These are phyloP conservation scores for Craniophora ligustri DNA, from an alignment of 2,888 invertebrate species.

Conservation along the genomic window DNA sequence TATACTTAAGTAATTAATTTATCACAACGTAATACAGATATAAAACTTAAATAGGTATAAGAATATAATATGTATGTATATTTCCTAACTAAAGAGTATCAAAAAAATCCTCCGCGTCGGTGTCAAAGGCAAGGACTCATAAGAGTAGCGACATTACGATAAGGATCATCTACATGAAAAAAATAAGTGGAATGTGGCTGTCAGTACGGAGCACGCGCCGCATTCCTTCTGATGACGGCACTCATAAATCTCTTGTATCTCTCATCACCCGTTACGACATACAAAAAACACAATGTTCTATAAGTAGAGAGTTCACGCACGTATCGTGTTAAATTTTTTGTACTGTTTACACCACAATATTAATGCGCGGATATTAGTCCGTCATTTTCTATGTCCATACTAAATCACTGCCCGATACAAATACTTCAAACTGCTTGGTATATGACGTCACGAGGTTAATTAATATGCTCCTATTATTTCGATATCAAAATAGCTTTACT, in stretches of 20 bases:
- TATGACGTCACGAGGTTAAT: conserved; percentile 15
- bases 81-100: too few relatives aligned
- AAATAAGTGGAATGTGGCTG: neutral
- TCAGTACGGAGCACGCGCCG: neutral
- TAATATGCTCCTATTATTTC: conserved; percentile 9
- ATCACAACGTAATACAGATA: too few relatives aligned
- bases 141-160: too few relatives aligned
- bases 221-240: neutral
- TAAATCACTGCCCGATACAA: conserved; percentile 20
- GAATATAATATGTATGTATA: too few relatives aligned
- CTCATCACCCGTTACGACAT: neutral
- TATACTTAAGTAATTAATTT: too few relatives aligned
- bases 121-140: too few relatives aligned
- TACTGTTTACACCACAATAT: conserved; percentile 25
- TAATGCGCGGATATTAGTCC: conserved; percentile 18
- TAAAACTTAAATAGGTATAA: too few relatives aligned
- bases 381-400: conserved; percentile 9
- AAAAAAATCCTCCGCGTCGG: too few relatives aligned
- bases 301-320: neutral
- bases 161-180: neutral
- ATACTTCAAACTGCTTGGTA: conserved; percentile 14
- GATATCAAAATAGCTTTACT: conserved; percentile 1
- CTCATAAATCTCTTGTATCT: neutral
- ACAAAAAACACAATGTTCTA: neutral
- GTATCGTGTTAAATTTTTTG: neutral